A percentile compares a stretch with the other conserved stretches of the same genome.
These are phyloP conservation scores for Trichogramma dendrolimi DNA, from an alignment of 2,888 invertebrate species.

Conservation along the genomic window DNA sequence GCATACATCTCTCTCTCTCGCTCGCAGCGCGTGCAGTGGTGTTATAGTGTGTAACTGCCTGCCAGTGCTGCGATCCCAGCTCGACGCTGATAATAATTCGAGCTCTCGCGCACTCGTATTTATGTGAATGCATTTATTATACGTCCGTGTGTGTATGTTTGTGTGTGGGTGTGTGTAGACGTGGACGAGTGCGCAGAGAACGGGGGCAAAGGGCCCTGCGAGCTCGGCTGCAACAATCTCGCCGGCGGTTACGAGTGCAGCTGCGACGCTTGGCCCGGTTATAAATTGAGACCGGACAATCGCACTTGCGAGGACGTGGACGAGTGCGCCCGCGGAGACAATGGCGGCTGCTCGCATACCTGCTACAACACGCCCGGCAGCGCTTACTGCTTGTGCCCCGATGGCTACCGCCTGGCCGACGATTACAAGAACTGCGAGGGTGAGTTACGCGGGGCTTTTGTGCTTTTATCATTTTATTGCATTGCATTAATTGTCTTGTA, in stretches of 20 bases:
- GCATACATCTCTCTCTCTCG: too few species aligned
- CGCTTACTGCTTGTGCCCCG: slow-evolving; percentile 46
- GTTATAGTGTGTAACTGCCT: too few species aligned
- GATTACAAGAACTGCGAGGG: slow-evolving; percentile 47
- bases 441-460: slow-evolving; percentile 17
- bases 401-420: slow-evolving; percentile 41
- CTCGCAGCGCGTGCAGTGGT: too few species aligned
- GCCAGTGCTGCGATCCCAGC: too few species aligned
- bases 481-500: neutral
- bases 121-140: neutral
- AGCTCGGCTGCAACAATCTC: slow-evolving; percentile 60
- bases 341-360: slow-evolving; percentile 59
- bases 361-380: slow-evolving; percentile 60
- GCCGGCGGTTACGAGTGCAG: slow-evolving; percentile 60
- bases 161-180: slow-evolving; percentile 47
- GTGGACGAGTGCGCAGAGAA: slow-evolving; percentile 62
- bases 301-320: slow-evolving; percentile 58
- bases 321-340: slow-evolving; percentile 54
- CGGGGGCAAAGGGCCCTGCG: slow-evolving; percentile 64
- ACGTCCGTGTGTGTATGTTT: neutral
- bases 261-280: slow-evolving; percentile 59
- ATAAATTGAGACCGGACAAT: slow-evolving; percentile 57
- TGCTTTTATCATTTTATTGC: neutral
- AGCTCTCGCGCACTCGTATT: slow-evolving; percentile 12
- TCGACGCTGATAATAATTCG: too few species aligned